phyloP scores from a whole-genome alignment of 2,888 invertebrate genomes.

The Dugesia japonica region DNA sequence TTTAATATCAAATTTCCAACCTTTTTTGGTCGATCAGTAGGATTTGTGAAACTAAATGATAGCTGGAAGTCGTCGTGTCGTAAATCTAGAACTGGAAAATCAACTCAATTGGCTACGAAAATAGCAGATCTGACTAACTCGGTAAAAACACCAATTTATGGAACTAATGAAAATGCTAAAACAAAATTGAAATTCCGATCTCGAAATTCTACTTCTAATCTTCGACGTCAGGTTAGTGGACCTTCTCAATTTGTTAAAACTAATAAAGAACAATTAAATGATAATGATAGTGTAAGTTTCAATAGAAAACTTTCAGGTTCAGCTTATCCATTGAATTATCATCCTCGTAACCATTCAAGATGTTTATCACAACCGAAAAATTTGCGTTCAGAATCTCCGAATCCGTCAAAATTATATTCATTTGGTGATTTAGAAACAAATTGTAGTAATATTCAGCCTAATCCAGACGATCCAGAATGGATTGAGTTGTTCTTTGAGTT shows the following conservation, averaged over 20 bases:
- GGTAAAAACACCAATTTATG: not conserved
- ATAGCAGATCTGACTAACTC: too few species aligned
- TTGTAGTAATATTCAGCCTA: not conserved
- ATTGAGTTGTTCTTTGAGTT: slow-evolving; percentile 10
- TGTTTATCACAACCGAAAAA: not conserved
- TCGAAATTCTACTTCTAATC: not conserved
- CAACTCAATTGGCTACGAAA: not conserved
- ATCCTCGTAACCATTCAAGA: not conserved
- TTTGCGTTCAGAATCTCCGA: not conserved
- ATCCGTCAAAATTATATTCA: not conserved
- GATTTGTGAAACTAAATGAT: not conserved
- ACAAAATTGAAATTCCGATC: not conserved
- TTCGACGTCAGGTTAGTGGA: not conserved
- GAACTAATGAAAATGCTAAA: not conserved
- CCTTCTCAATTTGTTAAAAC: not conserved
- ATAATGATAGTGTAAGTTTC: not conserved
- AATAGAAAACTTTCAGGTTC: not conserved
- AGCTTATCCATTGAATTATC: not conserved
- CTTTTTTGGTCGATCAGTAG: not conserved
- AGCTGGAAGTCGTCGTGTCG: not conserved
- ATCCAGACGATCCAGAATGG: not conserved
- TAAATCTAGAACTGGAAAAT: not conserved
- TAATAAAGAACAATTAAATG: not conserved
- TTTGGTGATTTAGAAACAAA: not conserved
- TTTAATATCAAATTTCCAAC: not conserved